phyloP scores from a whole-genome alignment of 2,113 vertebrate species.

The Cathartes aura region DNA sequence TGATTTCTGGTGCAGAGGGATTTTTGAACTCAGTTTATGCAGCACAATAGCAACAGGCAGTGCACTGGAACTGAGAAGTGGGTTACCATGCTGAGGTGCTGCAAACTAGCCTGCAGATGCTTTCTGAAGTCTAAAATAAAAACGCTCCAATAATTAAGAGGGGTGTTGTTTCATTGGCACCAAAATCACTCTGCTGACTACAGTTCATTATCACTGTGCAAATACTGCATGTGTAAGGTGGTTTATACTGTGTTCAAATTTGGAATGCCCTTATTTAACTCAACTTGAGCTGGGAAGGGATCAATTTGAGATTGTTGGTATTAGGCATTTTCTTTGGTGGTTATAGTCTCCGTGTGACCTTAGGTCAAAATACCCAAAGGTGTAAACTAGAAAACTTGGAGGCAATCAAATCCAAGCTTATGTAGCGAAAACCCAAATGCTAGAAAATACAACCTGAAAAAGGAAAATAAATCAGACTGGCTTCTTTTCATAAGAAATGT shows the following conservation, averaged over 20 bases:
- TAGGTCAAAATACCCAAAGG: not conserved
- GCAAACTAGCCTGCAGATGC: not conserved
- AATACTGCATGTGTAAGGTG: not conserved
- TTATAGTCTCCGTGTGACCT: not conserved
- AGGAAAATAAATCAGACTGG: not conserved
- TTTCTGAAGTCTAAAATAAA: not conserved
- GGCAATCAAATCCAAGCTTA: not conserved
- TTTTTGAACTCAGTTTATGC: not conserved
- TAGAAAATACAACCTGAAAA: not conserved
- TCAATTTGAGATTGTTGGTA: not conserved
- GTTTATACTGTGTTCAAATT: not conserved
- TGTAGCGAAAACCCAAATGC: fast-evolving
- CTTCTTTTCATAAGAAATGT: not conserved
- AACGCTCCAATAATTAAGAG: not conserved
- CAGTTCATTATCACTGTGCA: not conserved
- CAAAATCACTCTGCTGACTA: not conserved
- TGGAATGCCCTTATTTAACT: not conserved
- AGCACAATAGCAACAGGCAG: not conserved
- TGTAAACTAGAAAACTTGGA: not conserved
- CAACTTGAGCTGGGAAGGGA: not conserved
- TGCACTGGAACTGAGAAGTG: not conserved
- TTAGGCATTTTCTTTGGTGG: not conserved
- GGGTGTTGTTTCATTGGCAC: not conserved
- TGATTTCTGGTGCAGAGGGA: not conserved
- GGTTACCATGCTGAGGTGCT: not conserved